phyloP scores from a whole-genome alignment of 2,797 vertebrate species.

The Sebastes paucispinis region DNA sequence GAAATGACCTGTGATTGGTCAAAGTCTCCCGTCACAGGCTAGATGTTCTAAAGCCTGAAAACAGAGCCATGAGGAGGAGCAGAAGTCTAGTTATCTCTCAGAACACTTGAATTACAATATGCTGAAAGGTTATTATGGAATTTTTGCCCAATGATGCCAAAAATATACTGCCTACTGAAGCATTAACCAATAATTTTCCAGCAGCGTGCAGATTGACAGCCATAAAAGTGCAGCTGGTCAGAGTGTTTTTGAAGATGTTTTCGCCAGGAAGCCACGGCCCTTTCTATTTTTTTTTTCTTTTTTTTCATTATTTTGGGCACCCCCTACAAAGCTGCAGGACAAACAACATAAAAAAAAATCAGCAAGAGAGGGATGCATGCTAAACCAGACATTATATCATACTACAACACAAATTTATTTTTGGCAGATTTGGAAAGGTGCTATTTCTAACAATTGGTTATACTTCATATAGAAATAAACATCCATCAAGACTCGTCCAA shows the following conservation, averaged over 20 bases:
- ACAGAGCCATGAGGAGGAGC: too few relatives aligned
- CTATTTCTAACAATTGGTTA: neutral
- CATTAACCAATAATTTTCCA: neutral
- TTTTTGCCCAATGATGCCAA: too few relatives aligned
- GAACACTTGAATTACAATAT: too few relatives aligned
- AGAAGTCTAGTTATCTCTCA: too few relatives aligned
- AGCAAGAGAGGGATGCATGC: neutral
- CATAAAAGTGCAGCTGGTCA: neutral
- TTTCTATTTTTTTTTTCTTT: neutral
- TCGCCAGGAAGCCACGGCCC: too few relatives aligned
- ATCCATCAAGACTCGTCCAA: neutral
- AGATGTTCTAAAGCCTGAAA: too few relatives aligned
- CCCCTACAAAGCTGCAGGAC: neutral
- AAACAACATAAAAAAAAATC: conserved; percentile 2
- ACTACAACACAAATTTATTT: neutral
- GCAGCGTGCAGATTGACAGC: neutral
- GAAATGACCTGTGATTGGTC: too few relatives aligned
- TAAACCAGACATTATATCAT: neutral
- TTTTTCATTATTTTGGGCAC: neutral
- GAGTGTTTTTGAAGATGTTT: neutral
- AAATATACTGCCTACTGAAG: too few relatives aligned
- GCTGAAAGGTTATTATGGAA: too few relatives aligned
- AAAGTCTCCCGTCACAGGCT: too few relatives aligned
- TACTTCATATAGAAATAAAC: neutral
- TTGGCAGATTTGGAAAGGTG: neutral